Base-by-base conservation (phyloP, 2,113 vertebrate genomes). In the Ailurus styani region DNA sequence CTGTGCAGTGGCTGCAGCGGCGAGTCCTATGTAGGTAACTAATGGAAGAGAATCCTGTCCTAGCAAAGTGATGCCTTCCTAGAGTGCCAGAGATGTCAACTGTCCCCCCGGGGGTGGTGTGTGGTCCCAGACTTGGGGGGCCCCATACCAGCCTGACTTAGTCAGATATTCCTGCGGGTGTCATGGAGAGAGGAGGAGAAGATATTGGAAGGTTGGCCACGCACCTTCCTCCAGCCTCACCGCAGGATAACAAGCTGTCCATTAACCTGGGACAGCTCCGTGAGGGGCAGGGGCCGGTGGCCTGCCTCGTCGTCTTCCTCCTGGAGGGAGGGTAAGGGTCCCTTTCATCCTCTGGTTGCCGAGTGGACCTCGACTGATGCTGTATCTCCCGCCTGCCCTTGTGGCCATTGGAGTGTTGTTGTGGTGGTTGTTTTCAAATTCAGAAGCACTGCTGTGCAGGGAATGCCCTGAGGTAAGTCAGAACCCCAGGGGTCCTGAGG, bases 91-190 rank as follows among this genome's bases (percentile, higher is more conserved):
- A 90, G 37, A 31, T 29, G 15, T 31, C 40, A 12, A 31, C 45
- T 82, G 37, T 17, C 42, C 42, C 29, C 14, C 2, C 5, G 15
- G 14, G 73, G 31, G 15, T 4, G 29, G 6, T 20, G 4, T n/a
- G 52, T 87, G 78, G 29, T 73, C 45, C 40, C 47, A 89, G 52
- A 23, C 27, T 55, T 55, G 64, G 57, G 40, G 40, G 37, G 14
- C 4, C 2, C 21, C 57, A 0, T 1, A 34, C n/a, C 34, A 25
- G 0, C n/a, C 72, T 86, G 55, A 40, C 55, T 29, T 47, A 27
- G 14, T 86, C 17, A 27, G 82, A 15, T 0, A 70, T 54, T 21
- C 52, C 86, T 73, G 73, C 1, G 2, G 6, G 17, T 78, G 47
- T 64, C 40, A 3, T 45, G 64, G 52, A 42, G 37, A 66, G 45